Base-by-base conservation (phyloP, 2,113 vertebrate species). In the Dromaius novaehollandiae region DNA sequence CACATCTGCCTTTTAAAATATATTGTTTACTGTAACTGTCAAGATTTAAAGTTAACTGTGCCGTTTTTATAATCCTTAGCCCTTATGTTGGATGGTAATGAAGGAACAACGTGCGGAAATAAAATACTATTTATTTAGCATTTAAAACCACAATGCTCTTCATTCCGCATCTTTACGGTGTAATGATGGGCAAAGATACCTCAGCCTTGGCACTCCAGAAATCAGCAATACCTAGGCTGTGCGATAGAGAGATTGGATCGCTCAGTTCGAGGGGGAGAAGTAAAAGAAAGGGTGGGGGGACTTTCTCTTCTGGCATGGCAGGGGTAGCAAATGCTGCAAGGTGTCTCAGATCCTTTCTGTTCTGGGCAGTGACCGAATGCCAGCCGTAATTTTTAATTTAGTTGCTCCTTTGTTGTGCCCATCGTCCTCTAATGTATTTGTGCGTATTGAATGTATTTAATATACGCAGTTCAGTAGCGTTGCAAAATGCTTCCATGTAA, bases 401-500 rank as follows among this genome's bases (percentile, higher is more conserved):
- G 17, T 40, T 3, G 0, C n/a, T 32, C 38, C 7, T 55, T 34
- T 32, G 40, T 82, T 32, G 50, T 53, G 19, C 42, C 63, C 63
- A n/a, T 73, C 9, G 0, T 74, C 40, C 58, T 51, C 9, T 14
- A 30, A 36, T 2, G 24, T 3, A 13, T 48, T 64, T 60, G 19
- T 51, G 15, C 40, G 11, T n/a, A 16, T 13, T 38, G 40, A 46
- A 66, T 68, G 3, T 40, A 17, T 81, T 88, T 22, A 25, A 3
- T 34, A 8, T 4, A 3, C 1, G 1, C 58, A 1, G 2, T n/a
- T 76, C 4, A 4, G 60, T 25, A 80, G 66, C 2, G 0, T 32
- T 75, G 69, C 46, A 17, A 36, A 88, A 75, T 6, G 5, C 36
- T 89, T 63, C 38, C 0, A 71, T 8, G 11, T 34, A 14, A 17